These are phyloP conservation scores for Leptopilina boulardi DNA, from an alignment of 1,140 invertebrate genomes.

Conservation along the genomic window DNA sequence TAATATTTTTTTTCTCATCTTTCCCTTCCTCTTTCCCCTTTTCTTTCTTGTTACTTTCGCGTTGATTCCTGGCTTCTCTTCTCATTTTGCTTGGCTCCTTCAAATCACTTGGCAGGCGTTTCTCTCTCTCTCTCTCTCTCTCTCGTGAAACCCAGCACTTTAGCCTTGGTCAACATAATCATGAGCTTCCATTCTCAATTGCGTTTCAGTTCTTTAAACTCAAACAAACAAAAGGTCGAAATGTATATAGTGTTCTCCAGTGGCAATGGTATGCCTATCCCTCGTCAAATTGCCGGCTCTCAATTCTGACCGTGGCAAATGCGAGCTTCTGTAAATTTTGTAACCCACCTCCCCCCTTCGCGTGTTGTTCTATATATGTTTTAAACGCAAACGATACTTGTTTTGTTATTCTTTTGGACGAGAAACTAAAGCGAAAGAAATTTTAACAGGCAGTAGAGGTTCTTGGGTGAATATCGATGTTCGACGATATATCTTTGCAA, in stretches of 20 bases:
- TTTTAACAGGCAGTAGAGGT: slow-evolving; percentile 4
- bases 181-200: slow-evolving; percentile 25
- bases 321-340: slow-evolving; percentile 2
- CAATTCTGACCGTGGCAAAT: background rate
- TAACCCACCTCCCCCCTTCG: background rate
- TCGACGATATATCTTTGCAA: slow-evolving; percentile 20
- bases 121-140: slow-evolving; percentile 17
- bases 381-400: background rate
- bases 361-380: too few relatives aligned
- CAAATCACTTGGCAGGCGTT: background rate
- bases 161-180: slow-evolving; percentile 21
- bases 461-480: slow-evolving; percentile 22
- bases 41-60: slow-evolving; percentile 31
- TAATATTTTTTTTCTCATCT: too few relatives aligned
- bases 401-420: background rate
- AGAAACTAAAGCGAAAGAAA: background rate
- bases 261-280: slow-evolving; percentile 41
- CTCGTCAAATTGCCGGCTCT: slow-evolving; percentile 40
- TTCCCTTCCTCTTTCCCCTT: slow-evolving; percentile 32
- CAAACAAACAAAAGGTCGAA: slow-evolving; percentile 47
- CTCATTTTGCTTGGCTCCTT: slow-evolving; percentile 17
- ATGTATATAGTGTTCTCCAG: slow-evolving; percentile 29
- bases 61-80: slow-evolving; percentile 32
- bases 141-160: slow-evolving; percentile 22
- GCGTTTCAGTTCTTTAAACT: slow-evolving; percentile 43